Evolutionary conservation across 2,113 vertebrate genomes (phyloP), one percentile per base, ranked within the genome.

Genomic region (Perognathus longimembris): DNA sequence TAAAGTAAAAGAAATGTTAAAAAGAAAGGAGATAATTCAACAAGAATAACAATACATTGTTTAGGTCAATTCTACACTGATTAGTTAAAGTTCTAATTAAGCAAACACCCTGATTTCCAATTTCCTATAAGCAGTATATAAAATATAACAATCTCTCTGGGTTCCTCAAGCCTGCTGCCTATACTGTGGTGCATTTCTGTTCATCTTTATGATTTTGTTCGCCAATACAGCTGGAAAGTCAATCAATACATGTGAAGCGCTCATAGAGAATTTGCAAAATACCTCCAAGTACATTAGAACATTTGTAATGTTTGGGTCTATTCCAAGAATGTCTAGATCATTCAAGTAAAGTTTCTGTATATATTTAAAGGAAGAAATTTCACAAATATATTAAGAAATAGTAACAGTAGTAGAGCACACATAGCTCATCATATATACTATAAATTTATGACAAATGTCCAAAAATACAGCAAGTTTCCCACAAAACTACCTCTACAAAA

Each of bases 181-280:
- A 88, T n/a, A 85, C 14, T 36, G 3, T 18, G 24, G 18, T 82
- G 22, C 50, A 63, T 75, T 92, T 40, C 36, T 36, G 34, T 78
- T 86, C 93, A 93, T 22, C 64, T 92, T 93, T 64, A 86, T 12
- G 21, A 5, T 2, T 18, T 40, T 91, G 50, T 67, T 50, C 1
- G 26, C 45, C 78, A 77, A 24, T 66, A 57, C 3, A 92, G n/a
- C 85, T 42, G 14, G 15, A 89, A 92, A 82, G 90, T 81, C 95
- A 95, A 90, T 7, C 81, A 78, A 83, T 93, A 85, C 87, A 63
- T 40, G 14, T 26, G 69, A 87, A 85, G 20, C 20, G 36, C 90
- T 93, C 85, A 82, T 9, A 0, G 22, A 83, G 63, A 92, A 84
- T 42, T 63, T 28, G 77, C 74, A 59, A 89, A 94, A 96, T 22